Base-by-base conservation (phyloP, 2,888 invertebrate species). In the Amblyjoppa fuscipennis region DNA sequence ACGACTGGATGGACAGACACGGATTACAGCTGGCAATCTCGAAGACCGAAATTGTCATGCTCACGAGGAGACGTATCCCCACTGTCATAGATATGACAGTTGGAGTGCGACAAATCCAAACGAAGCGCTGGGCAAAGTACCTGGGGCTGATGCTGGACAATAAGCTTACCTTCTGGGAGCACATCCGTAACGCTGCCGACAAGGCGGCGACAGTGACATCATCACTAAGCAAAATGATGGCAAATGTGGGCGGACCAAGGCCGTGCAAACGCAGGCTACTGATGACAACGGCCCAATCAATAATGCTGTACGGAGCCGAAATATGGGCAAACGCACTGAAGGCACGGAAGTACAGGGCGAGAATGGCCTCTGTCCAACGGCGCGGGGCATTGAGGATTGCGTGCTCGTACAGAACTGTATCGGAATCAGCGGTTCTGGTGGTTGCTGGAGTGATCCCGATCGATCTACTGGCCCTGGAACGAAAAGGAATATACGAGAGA, bases 381-480 rank as follows among this genome's bases (percentile, higher is more conserved):
- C 38, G 34, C 34, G 76, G 75, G 20, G 89, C 89, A 1, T 74
- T 90, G 11, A 83, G 88, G 59, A 73, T 88, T 0, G 79, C 88
- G 4, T 86, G 87, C 31, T 51, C 74, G 0, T 81, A 81, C 68
- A 51, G 68, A 9, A 81, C 81, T 3, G 74, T 81, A 11, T 90
- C 90, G 9, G 88, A 89, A 20, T 75, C 85, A 1, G 89, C 89
- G 4, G 70, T 83, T 4, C 56, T 89, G 25, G 86, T 89, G 9
- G 69, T 90, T 0, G 89, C 88, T 0, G 75, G 87, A 7, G 83
- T 87, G 2, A 77, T 82, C 3, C 89, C 90, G 3, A 88, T 90
- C 13, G 85, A 89, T 28, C 79, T 89, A 7, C 78, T 89, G 4
- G 90, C 86, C 3, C 31, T 25, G 66, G 87, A 89, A 49, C 45